Base-by-base conservation (phyloP, 2,113 vertebrate genomes). In the Bos javanicus region DNA sequence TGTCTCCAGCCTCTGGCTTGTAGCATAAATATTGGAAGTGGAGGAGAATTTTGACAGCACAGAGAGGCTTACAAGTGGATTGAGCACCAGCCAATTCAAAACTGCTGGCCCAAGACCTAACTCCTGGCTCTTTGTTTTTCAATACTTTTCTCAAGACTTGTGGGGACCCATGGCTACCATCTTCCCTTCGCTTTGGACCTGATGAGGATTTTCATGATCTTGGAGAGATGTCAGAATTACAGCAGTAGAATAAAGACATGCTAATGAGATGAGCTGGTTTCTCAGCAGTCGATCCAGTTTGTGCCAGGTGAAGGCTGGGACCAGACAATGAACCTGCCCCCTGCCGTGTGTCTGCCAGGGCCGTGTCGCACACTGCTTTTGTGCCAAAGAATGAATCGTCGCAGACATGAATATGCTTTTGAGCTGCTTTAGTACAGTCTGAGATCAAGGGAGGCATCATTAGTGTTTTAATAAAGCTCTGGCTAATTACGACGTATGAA, bases 311-410 rank as follows among this genome's bases (percentile, higher is more conserved):
- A 67, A 83, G 67, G 93, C 88, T 10, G 74, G 94, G 84, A 36
- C 81, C 95, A 98, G 98, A 98, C 98, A 91, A 78, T 95, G 95
- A 96, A 95, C 91, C 97, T 48, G 93, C 89, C 25, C 85, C 90
- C 97, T 17, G 97, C 88, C 1, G 95, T 81, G 91, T 9, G 91
- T 26, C 82, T 87, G 96, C 78, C 91, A 12, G 62, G 46, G 25
- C 96, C 33, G 30, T 16, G 15, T 48, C 78, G 59, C 92, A 6
- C 48, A 0, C 28, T 28, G 97, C 1, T 5, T 16, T 46, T 48
- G 94, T 81, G 0, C 98, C 93, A 98, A 88, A 80, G 93, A 64
- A 93, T 95, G 95, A 92, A 94, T 96, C 94, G 81, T 91, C 54
- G 96, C 43, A 26, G 96, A 94, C 30, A 81, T 71, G 91, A 92